Evolutionary conservation across 2,797 vertebrate genomes (phyloP), one percentile per base, ranked within the genome.

Genomic region (Phrynocephalus guinanensis): DNA sequence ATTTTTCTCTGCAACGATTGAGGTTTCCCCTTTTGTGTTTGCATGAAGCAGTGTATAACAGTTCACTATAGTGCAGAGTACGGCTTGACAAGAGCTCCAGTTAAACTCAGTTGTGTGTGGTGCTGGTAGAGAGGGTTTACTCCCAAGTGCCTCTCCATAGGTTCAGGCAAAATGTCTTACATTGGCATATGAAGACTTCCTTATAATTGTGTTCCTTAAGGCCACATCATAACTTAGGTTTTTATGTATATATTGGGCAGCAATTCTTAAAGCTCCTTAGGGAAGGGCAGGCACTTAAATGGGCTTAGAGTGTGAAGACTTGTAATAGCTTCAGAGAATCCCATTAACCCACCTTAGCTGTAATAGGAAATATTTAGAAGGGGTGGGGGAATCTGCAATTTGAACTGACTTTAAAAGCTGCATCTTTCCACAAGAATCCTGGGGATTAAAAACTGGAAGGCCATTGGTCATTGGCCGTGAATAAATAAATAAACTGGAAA

Each of bases 381-480:
- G 60, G 79, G 89, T 70, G 90, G 89, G 84, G 78, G 1, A 92
- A 93, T 93, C 91, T 89, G 68, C 52, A 0, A 85, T 92, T 84
- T 70, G 88, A 90, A 79, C 87, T 91, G 92, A 87, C 88, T 95
- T 94, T 89, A 94, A 94, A 91, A 92, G 73, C 68, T 89, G 72
- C 56, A 68, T 87, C 89, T 93, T 93, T 44, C 92, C 89, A 87
- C 93, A 92, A 93, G 92, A 94, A 93, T 92, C 90, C 91, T 90
- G 30, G 80, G 91, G 87, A 86, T 93, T 90, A 90, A 91, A 93
- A 92, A 89, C 92, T 90, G 93, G 94, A 95, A 94, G 88, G 71
- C 50, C 33, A 33, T 33, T 33, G 33, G 33, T 33, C 33, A 33
- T 33, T 33, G 33, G 33, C 33, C 33, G 33, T 33, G 33, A 33